Conservation (phyloP, 1,140 invertebrate genomes). For the Eriocheir sinensis region DNA sequence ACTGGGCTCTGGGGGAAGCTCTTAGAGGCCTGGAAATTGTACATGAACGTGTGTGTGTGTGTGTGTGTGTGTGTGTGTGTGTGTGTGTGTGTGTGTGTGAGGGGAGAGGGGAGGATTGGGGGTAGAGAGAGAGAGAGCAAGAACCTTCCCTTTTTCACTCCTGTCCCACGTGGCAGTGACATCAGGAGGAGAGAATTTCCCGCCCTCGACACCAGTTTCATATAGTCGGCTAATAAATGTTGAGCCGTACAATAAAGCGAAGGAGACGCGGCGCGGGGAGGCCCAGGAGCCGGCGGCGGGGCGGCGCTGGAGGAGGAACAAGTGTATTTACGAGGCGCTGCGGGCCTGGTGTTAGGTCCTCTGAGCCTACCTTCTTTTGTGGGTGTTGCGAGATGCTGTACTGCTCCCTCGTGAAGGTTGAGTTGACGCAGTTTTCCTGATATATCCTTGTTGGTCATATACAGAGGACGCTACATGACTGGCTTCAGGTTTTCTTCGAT, state of each 20-base stretch:
- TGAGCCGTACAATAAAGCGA: not conserved
- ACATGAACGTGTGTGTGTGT: not conserved
- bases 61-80: not conserved
- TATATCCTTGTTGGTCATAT: too few species aligned
- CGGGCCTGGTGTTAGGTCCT: not conserved
- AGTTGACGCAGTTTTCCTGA: too few species aligned
- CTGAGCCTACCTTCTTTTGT: too few species aligned
- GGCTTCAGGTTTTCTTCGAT: too few species aligned
- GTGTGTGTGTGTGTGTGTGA: not conserved
- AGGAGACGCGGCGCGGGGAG: not conserved
- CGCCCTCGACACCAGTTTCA: not conserved
- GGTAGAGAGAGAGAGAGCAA: too few species aligned
- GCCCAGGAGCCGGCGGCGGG: not conserved
- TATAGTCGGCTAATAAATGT: slow-evolving; percentile 2
- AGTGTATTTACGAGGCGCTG: not conserved
- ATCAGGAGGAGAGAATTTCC: not conserved
- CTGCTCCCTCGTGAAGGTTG: too few species aligned
- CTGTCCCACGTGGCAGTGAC: not conserved
- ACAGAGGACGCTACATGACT: too few species aligned
- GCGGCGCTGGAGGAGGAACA: not conserved
- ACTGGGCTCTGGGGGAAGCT: not conserved
- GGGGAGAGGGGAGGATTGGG: too few species aligned
- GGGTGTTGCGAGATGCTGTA: too few species aligned
- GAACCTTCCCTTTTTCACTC: not conserved
- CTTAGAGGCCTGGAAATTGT: not conserved